Conservation (phyloP, 2,113 vertebrate species). For the Chunga burmeisteri region DNA sequence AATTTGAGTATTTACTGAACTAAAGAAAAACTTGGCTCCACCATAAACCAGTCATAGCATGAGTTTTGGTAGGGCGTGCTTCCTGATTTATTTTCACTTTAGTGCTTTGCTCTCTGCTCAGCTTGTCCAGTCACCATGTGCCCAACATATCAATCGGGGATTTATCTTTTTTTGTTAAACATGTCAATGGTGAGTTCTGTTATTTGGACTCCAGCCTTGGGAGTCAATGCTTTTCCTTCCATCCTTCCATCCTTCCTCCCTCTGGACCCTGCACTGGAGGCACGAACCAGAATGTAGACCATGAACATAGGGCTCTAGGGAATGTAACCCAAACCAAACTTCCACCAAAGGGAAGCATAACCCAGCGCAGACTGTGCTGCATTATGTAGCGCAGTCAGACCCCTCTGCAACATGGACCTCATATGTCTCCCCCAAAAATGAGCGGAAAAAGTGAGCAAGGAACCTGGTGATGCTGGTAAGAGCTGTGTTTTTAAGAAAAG, state of each 20-base stretch:
- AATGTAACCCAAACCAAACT: background rate
- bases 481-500: background rate
- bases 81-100: background rate
- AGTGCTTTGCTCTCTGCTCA: background rate
- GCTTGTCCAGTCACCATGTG: background rate
- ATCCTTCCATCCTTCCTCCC: background rate
- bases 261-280: too few species aligned
- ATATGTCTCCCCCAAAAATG: background rate
- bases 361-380: background rate
- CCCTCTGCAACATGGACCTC: background rate
- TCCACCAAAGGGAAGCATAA: background rate
- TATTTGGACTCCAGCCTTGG: background rate
- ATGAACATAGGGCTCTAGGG: background rate
- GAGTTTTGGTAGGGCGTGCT: background rate
- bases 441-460: background rate
- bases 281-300: background rate
- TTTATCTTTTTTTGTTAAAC: background rate
- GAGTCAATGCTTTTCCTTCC: background rate
- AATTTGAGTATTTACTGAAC: background rate
- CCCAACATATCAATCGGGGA: background rate
- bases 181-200: accelerated
- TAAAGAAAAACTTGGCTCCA: background rate
- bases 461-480: background rate
- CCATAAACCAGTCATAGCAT: background rate
- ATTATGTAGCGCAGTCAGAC: background rate